phyloP scores from a whole-genome alignment of 2,888 invertebrate genomes.

The Polia nebulosa region DNA sequence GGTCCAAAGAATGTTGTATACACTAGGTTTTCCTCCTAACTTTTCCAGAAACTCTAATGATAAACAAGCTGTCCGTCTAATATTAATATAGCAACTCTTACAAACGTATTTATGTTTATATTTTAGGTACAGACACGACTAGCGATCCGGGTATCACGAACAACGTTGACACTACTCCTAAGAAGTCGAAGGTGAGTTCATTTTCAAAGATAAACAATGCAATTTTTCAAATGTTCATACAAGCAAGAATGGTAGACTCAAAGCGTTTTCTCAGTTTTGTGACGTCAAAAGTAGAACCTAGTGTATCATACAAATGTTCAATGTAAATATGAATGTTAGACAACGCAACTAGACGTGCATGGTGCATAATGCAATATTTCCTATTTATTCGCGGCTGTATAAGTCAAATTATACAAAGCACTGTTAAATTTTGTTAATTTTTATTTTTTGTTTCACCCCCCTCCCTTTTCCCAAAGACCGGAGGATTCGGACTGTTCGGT shows the following conservation, averaged over 20 bases:
- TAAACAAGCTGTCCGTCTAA: conserved; percentile 32
- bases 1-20: conserved; percentile 36
- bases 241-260: conserved; percentile 80
- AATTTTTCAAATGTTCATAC: conserved; percentile 59
- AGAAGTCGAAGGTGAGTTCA: conserved; percentile 85
- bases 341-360: conserved; percentile 76
- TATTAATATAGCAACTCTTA: conserved; percentile 12
- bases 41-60: conserved; percentile 31
- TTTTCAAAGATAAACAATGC: conserved; percentile 16
- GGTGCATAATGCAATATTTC: conserved; percentile 72
- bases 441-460: conserved; percentile 82
- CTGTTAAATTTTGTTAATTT: conserved; percentile 82
- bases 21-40: conserved; percentile 9
- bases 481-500: conserved; percentile 86
- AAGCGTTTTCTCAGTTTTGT: conserved; percentile 63
- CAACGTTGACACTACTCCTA: conserved; percentile 88
- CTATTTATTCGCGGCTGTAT: conserved; percentile 72
- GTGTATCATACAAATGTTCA: conserved; percentile 83
- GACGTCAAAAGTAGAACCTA: conserved; percentile 65
- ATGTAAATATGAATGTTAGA: conserved; percentile 81
- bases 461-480: conserved; percentile 77
- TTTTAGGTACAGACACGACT: conserved; percentile 88
- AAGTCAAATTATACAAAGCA: conserved; percentile 61
- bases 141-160: conserved; percentile 88
- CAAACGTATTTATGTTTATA: conserved; percentile 23